Evolutionary conservation across 2,113 vertebrate species (phyloP).

Genomic region (Actenoides hombroni): DNA sequence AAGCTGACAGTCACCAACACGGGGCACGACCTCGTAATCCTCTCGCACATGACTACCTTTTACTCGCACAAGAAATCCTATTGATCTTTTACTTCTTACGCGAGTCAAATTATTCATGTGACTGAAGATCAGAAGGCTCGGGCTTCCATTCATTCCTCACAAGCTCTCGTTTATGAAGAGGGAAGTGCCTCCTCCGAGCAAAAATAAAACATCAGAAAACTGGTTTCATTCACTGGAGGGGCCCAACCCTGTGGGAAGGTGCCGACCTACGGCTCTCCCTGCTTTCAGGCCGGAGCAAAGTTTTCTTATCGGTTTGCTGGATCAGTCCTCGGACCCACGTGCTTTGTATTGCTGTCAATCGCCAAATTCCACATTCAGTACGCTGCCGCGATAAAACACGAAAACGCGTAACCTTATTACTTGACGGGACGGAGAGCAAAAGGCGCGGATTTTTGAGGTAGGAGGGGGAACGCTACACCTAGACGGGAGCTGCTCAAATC

Average conservation of each 20-base stretch:
- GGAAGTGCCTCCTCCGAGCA: not conserved
- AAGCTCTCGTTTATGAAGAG: not conserved
- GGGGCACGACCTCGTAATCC: not conserved
- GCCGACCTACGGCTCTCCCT: not conserved
- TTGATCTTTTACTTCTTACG: not conserved
- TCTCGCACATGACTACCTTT: constrained; percentile 1
- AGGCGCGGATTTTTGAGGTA: not conserved
- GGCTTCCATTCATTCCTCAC: not conserved
- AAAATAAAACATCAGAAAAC: not conserved
- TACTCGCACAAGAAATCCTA: constrained; percentile 6
- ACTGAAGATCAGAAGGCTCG: constrained; percentile 13
- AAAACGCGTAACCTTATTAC: not conserved
- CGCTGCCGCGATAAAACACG: fast-evolving
- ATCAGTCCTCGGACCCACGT: not conserved
- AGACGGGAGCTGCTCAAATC: not conserved
- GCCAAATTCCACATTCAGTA: not conserved
- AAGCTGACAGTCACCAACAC: not conserved
- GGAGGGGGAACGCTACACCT: not conserved
- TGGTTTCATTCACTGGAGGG: not conserved
- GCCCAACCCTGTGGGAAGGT: not conserved
- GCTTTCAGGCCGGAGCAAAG: not conserved
- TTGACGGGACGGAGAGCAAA: not conserved
- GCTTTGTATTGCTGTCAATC: not conserved
- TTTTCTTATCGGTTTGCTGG: not conserved
- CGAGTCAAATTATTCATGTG: not conserved